A percentile compares a stretch with the other conserved stretches of the same genome.
phyloP scores from a whole-genome alignment of 2,113 vertebrate genomes.

The Phrynosoma blainvillii region DNA sequence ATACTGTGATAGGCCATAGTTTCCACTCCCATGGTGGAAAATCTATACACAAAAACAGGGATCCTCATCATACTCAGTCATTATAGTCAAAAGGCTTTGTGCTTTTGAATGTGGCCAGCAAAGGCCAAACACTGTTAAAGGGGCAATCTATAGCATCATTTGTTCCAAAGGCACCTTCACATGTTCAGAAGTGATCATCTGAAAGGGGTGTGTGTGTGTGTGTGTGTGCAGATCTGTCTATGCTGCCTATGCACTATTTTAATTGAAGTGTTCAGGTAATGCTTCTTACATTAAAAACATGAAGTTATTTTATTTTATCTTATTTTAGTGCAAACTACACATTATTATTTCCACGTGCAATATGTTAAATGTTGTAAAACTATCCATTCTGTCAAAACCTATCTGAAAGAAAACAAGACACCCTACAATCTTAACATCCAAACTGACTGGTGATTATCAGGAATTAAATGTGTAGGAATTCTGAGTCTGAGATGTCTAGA shows the following conservation, averaged over 20 bases:
- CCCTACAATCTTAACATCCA: constrained; percentile 85
- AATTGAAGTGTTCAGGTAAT: constrained; percentile 73
- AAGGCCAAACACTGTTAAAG: neutral
- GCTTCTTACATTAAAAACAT: constrained; percentile 77
- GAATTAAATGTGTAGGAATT: constrained; percentile 87
- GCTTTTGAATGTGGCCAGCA: neutral
- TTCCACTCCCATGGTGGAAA: neutral
- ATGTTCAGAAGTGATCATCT: neutral
- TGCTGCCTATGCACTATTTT: constrained; percentile 55
- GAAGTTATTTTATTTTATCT: constrained; percentile 59
- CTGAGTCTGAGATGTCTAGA: constrained; percentile 84
- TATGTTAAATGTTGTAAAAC: constrained; percentile 86
- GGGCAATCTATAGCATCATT: too few species aligned
- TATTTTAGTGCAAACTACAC: constrained; percentile 64
- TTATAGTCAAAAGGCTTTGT: too few species aligned
- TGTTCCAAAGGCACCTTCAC: neutral
- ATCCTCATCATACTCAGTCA: neutral
- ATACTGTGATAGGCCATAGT: neutral
- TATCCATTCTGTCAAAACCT: constrained; percentile 87
- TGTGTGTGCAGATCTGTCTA: neutral
- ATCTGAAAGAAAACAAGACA: constrained; percentile 83
- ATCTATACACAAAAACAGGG: neutral
- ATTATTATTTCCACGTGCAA: constrained; percentile 82
- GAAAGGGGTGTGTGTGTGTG: constrained; percentile 49
- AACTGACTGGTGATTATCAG: constrained; percentile 86